Conservation (phyloP, 2,888 invertebrate genomes). For the Chrysodeixis includens region DNA sequence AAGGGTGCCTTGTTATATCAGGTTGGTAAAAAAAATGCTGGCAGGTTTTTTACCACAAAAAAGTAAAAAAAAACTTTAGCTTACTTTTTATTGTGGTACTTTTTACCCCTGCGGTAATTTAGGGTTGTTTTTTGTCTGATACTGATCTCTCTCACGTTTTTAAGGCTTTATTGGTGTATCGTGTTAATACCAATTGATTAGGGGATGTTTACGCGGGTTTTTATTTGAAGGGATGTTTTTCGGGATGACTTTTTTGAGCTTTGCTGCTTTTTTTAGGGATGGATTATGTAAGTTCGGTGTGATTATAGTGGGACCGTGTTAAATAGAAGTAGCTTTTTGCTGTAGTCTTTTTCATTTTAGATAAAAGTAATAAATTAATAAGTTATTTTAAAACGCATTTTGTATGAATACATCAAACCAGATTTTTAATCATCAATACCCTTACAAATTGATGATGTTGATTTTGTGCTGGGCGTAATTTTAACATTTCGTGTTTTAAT, state of each 20-base stretch:
- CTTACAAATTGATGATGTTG: too few species aligned
- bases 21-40: slow-evolving; percentile 80
- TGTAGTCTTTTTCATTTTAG: too few species aligned
- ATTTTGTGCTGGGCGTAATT: too few species aligned
- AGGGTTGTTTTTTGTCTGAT: slow-evolving; percentile 80
- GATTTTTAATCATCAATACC: too few species aligned
- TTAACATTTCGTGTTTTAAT: too few species aligned
- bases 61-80: slow-evolving; percentile 73
- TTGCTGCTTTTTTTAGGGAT: slow-evolving; percentile 3
- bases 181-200: slow-evolving; percentile 79
- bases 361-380: too few species aligned
- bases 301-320: neutral
- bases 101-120: slow-evolving; percentile 68
- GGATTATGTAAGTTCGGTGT: neutral
- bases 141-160: slow-evolving; percentile 86
- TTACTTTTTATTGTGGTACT: slow-evolving; percentile 68
- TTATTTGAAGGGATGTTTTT: slow-evolving; percentile 61
- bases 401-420: too few species aligned
- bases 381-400: too few species aligned
- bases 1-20: slow-evolving; percentile 65
- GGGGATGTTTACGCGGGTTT: slow-evolving; percentile 80
- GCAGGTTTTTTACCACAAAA: slow-evolving; percentile 78
- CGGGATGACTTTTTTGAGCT: slow-evolving; percentile 21
- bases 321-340: too few species aligned
- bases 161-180: slow-evolving; percentile 73